Evolutionary conservation across 2,113 vertebrate species (phyloP).

Genomic region (Pardalotus punctatus): DNA sequence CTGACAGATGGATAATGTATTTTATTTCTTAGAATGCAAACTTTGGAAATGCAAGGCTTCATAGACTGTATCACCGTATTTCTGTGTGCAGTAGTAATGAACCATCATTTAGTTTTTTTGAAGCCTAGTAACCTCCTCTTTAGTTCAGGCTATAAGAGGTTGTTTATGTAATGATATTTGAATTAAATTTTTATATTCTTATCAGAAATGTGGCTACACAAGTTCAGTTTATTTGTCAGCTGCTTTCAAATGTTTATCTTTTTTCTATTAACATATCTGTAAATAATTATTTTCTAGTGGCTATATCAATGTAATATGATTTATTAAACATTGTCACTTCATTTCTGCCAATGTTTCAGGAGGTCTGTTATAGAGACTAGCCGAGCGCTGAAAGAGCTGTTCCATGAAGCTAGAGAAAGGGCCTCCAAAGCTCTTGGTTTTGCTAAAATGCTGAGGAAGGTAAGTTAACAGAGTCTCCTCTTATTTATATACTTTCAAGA

Average conservation of each 20-base stretch:
- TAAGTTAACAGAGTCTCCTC: slow-evolving; percentile 35
- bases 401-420: slow-evolving; percentile 94
- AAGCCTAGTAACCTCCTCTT: not conserved
- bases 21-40: not conserved
- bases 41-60: not conserved
- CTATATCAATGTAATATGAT: not conserved
- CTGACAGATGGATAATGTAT: not conserved
- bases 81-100: not conserved
- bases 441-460: slow-evolving; percentile 98
- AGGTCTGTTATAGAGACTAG: slow-evolving; percentile 96
- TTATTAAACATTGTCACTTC: not conserved
- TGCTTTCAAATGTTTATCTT: not conserved
- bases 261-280: not conserved
- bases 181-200: not conserved
- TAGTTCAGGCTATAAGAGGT: not conserved
- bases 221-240: not conserved
- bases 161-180: not conserved
- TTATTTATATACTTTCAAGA: not conserved
- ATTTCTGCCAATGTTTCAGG: slow-evolving; percentile 65
- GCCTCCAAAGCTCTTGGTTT: slow-evolving; percentile 98
- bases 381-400: slow-evolving; percentile 93
- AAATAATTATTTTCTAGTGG: not conserved
- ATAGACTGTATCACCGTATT: not conserved
- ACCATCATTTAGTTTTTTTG: not conserved
- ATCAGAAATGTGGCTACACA: not conserved